These are phyloP conservation scores for Sphaeridia pumilis DNA, from an alignment of 2,888 invertebrate genomes.

Conservation along the genomic window DNA sequence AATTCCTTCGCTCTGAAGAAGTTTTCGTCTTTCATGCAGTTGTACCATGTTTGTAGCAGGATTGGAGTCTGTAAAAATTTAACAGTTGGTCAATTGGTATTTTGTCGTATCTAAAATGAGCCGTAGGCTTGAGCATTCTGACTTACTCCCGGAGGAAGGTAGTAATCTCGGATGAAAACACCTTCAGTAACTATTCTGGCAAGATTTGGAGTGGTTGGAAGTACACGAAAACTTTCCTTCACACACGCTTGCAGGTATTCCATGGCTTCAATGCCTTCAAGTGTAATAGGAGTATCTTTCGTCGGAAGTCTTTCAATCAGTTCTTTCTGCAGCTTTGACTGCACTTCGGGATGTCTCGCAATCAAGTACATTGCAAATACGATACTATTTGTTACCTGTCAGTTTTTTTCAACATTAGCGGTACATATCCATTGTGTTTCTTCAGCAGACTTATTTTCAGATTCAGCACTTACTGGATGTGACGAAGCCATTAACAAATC, in stretches of 20 bases:
- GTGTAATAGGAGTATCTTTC: slow-evolving; percentile 43
- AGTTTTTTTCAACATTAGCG: background rate
- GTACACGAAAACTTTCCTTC: slow-evolving; percentile 57
- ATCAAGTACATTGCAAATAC: slow-evolving; percentile 64
- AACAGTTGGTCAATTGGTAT: background rate
- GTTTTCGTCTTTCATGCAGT: slow-evolving; percentile 61
- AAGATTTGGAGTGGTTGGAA: slow-evolving; percentile 67
- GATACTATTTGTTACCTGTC: slow-evolving; percentile 63
- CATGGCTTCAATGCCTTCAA: slow-evolving; percentile 52
- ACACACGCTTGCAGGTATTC: slow-evolving; percentile 67
- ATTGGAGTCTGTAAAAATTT: slow-evolving; percentile 53
- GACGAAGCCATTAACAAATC: background rate
- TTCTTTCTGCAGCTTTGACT: slow-evolving; percentile 55
- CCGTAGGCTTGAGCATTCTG: background rate
- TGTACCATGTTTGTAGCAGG: slow-evolving; percentile 69
- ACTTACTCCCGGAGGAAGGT: slow-evolving; percentile 55
- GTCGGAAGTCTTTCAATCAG: slow-evolving; percentile 42
- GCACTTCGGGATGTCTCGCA: slow-evolving; percentile 55
- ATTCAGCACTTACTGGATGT: slow-evolving; percentile 1
- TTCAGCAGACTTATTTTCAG: background rate
- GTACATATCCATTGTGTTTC: background rate
- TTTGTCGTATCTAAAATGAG: background rate
- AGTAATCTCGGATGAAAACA: slow-evolving; percentile 54
- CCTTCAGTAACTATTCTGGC: slow-evolving; percentile 64
- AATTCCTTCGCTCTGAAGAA: slow-evolving; percentile 59